Evolutionary conservation across 1,140 invertebrate genomes (phyloP).

Genomic region (Bombus fervidus): DNA sequence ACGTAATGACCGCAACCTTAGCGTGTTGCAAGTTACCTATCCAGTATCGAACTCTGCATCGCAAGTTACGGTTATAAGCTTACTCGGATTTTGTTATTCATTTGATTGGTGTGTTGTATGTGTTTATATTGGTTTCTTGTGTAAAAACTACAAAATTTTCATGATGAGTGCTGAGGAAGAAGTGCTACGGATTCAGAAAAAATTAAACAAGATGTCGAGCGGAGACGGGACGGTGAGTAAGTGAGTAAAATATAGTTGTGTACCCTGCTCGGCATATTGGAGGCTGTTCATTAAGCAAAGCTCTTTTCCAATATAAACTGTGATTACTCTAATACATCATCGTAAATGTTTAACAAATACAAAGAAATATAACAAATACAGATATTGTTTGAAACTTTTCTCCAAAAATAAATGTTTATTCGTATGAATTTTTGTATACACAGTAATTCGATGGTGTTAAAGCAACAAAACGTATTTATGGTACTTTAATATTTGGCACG

Average conservation of each 20-base stretch:
- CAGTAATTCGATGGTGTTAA: neutral
- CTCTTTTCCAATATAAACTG: conserved; percentile 8
- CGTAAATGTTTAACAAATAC: neutral
- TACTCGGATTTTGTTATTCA: conserved; percentile 46
- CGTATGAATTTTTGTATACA: neutral
- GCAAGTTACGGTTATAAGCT: conserved; percentile 39
- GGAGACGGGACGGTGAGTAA: conserved; percentile 92
- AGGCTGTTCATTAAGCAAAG: conserved; percentile 13
- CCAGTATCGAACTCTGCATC: conserved; percentile 43
- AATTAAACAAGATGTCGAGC: conserved; percentile 96
- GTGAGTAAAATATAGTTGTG: conserved; percentile 71
- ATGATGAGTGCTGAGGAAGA: conserved; percentile 96
- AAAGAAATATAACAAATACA: neutral
- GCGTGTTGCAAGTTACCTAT: conserved; percentile 26
- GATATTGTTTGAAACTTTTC: neutral
- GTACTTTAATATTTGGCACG: neutral
- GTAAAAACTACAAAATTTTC: conserved; percentile 48
- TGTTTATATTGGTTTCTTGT: conserved; percentile 53
- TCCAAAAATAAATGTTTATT: neutral
- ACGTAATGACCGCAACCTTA: neutral
- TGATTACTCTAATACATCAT: neutral
- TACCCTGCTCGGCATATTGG: conserved; percentile 40
- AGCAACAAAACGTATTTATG: neutral
- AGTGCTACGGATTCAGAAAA: conserved; percentile 96
- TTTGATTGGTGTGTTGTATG: conserved; percentile 32